These are phyloP conservation scores for Cepaea hortensis DNA, from an alignment of 2,888 invertebrate species.

Conservation along the genomic window DNA sequence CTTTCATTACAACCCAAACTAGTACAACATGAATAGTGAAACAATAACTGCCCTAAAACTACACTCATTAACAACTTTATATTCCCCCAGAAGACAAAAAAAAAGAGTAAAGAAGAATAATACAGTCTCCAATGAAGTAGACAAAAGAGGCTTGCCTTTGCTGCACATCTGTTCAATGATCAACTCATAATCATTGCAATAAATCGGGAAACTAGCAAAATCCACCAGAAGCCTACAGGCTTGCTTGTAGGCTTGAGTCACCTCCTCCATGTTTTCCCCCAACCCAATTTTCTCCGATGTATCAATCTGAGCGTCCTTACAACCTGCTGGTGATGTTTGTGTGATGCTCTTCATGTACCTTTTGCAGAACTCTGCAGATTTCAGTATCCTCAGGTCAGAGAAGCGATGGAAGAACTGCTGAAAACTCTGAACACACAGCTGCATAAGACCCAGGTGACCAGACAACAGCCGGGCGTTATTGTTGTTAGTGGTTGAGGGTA, in stretches of 20 bases:
- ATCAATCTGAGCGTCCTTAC: not conserved
- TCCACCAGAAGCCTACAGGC: conserved; percentile 85
- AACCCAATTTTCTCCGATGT: conserved; percentile 44
- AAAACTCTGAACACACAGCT: conserved; percentile 74
- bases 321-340: not conserved
- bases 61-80: too few relatives aligned
- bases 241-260: conserved; percentile 68
- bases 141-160: conserved; percentile 53
- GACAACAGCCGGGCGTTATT: conserved; percentile 17
- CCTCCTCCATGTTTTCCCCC: conserved; percentile 53
- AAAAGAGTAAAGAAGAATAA: too few relatives aligned
- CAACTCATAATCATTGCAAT: conserved; percentile 76
- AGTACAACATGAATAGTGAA: too few relatives aligned
- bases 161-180: conserved; percentile 57
- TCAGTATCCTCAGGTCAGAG: conserved; percentile 61
- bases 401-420: conserved; percentile 74
- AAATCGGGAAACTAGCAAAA: conserved; percentile 87
- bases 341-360: conserved; percentile 55
- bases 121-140: not conserved
- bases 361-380: conserved; percentile 52
- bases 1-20: too few relatives aligned
- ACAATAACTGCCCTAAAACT: too few relatives aligned
- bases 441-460: conserved; percentile 65
- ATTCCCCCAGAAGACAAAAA: too few relatives aligned
- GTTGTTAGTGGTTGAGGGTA: not conserved